These are phyloP conservation scores for Glyptemys insculpta DNA, from an alignment of 2,797 vertebrate genomes.

Conservation along the genomic window DNA sequence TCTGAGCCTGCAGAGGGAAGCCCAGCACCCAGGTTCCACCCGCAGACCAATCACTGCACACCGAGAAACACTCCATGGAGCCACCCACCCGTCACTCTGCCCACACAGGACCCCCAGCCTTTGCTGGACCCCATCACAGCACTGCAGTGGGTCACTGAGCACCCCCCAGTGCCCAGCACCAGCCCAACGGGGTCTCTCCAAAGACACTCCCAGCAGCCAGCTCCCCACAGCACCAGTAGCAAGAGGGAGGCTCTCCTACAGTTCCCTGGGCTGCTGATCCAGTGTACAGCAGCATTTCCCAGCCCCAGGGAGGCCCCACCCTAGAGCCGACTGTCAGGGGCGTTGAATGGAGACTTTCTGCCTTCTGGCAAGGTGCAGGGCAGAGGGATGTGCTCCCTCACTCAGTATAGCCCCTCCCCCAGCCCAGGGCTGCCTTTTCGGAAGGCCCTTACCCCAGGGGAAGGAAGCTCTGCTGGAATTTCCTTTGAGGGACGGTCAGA, in stretches of 20 bases:
- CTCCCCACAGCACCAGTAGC: not conserved
- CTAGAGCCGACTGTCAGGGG: too few relatives aligned
- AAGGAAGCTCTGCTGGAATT: conserved; percentile 8
- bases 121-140: not conserved
- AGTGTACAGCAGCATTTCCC: not conserved
- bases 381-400: not conserved
- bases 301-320: not conserved
- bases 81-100: too few relatives aligned
- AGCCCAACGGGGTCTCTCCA: not conserved
- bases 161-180: not conserved
- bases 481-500: not conserved
- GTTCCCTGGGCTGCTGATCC: too few relatives aligned
- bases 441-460: not conserved
- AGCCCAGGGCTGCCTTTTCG: not conserved
- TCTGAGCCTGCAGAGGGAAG: too few relatives aligned
- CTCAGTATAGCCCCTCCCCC: not conserved
- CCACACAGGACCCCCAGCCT: not conserved
- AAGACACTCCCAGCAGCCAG: not conserved
- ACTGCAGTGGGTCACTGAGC: not conserved
- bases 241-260: not conserved
- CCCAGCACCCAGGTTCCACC: too few relatives aligned
- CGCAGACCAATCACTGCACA: too few relatives aligned
- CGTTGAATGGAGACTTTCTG: not conserved
- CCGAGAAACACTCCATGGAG: too few relatives aligned
- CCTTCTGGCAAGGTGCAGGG: too few relatives aligned